Conservation (phyloP, 2,113 vertebrate species). For the Cettia cetti region DNA sequence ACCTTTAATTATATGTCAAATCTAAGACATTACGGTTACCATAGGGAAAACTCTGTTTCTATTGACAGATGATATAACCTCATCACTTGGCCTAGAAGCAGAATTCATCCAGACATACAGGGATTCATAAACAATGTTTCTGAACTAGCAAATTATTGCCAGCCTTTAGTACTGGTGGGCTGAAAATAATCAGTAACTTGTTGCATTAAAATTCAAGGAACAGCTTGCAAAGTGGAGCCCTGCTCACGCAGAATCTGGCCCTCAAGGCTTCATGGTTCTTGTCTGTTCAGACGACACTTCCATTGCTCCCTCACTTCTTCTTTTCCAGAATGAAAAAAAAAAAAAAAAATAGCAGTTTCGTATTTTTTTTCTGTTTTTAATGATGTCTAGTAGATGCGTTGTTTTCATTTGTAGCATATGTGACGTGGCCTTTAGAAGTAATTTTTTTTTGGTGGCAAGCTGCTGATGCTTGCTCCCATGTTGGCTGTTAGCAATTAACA, state of each 20-base stretch:
- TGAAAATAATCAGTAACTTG: neutral
- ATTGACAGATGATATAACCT: neutral
- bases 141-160: neutral
- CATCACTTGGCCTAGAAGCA: neutral
- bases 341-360: neutral
- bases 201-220: neutral
- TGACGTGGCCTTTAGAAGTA: neutral
- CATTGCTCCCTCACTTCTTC: neutral
- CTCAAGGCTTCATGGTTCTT: neutral
- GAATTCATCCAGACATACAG: neutral
- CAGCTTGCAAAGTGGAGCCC: neutral
- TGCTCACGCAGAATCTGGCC: neutral
- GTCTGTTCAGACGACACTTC: neutral
- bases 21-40: neutral
- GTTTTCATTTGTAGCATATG: constrained; percentile 46
- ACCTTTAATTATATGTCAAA: neutral
- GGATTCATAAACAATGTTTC: neutral
- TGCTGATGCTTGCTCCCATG: neutral
- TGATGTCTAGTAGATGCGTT: neutral
- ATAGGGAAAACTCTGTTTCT: neutral
- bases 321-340: neutral
- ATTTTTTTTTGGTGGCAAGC: constrained; percentile 33
- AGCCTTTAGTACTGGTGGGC: neutral
- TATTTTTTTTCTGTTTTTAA: neutral
- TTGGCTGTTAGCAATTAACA: constrained; percentile 46